phyloP scores from a whole-genome alignment of 2,113 vertebrate species.

The Natator depressus region DNA sequence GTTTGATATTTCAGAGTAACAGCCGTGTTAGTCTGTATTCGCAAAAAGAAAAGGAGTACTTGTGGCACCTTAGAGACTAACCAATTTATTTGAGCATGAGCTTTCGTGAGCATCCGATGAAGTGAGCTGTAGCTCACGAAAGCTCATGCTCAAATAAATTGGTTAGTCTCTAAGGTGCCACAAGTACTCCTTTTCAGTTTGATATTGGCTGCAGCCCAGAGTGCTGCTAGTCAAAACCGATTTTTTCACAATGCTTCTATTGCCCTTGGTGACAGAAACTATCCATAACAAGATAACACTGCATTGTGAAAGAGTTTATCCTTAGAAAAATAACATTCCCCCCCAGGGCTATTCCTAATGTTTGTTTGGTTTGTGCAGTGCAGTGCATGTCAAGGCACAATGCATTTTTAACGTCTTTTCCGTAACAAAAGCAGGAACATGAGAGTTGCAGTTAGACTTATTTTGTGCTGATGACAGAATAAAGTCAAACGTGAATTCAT shows the following conservation, averaged over 20 bases:
- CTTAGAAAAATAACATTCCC: neutral
- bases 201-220: neutral
- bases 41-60: too few relatives aligned
- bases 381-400: neutral
- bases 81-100: too few relatives aligned
- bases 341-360: neutral
- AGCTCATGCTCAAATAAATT: too few relatives aligned
- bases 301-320: neutral
- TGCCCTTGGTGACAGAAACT: conserved; percentile 46
- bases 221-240: neutral
- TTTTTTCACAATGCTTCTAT: conserved; percentile 6
- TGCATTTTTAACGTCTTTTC: conserved; percentile 46
- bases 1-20: neutral
- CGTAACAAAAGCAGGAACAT: conserved; percentile 9
- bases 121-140: too few relatives aligned
- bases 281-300: neutral
- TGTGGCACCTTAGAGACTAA: too few relatives aligned
- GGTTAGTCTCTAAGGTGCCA: too few relatives aligned
- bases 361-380: neutral
- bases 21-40: too few relatives aligned
- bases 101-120: too few relatives aligned
- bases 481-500: neutral
- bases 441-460: neutral
- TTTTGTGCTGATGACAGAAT: conserved; percentile 46
- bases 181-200: too few relatives aligned